Evolutionary conservation across 2,113 vertebrate species (phyloP).

Genomic region (Forbesichthys agassizii): DNA sequence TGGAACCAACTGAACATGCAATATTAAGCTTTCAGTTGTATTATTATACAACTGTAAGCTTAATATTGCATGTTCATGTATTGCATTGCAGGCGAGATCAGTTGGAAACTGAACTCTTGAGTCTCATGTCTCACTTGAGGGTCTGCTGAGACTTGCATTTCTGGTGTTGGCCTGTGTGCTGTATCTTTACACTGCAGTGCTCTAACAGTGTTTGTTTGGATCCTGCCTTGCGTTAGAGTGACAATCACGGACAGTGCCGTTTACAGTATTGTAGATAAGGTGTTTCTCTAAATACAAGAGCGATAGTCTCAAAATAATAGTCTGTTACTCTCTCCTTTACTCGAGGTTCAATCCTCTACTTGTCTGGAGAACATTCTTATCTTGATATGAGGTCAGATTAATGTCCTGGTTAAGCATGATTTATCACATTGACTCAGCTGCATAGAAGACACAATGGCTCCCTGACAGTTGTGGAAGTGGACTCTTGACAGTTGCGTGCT

Average conservation of each 20-base stretch:
- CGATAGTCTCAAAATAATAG: constrained; percentile 41
- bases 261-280: constrained; percentile 18
- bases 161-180: constrained; percentile 3
- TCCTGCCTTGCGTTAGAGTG: constrained; percentile 24
- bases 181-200: constrained; percentile 4
- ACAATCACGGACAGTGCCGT: constrained; percentile 4
- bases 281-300: constrained; percentile 18
- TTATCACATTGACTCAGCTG: constrained; percentile 32
- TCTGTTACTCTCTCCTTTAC: constrained; percentile 39
- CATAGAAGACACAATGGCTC: constrained; percentile 17
- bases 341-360: constrained; percentile 26
- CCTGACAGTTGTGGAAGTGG: constrained; percentile 25
- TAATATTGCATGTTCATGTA: constrained; percentile 27
- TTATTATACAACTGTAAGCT: neutral
- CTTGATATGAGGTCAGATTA: constrained; percentile 52
- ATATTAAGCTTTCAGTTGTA: constrained; percentile 31
- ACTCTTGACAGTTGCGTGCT: neutral
- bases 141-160: constrained; percentile 35
- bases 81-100: constrained; percentile 5
- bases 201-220: constrained; percentile 3
- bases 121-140: constrained; percentile 30
- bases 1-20: too few relatives aligned
- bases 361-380: constrained; percentile 48
- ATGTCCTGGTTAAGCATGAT: constrained; percentile 41
- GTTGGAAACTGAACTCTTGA: constrained; percentile 34